phyloP scores from a whole-genome alignment of 2,797 vertebrate genomes.

The Gallinago stenura region DNA sequence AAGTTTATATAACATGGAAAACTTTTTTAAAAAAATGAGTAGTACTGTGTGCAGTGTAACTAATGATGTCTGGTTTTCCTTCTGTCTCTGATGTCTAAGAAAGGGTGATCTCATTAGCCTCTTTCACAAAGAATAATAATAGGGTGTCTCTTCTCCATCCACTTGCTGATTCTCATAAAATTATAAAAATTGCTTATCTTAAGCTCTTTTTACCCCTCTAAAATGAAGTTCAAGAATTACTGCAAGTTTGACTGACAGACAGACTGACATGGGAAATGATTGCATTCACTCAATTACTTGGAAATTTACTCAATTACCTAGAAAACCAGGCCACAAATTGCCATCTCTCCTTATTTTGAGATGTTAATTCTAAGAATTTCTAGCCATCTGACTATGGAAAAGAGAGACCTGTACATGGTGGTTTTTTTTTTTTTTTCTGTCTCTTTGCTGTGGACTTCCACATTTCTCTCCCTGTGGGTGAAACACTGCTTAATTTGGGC shows the following conservation, averaged over 20 bases:
- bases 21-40: background rate
- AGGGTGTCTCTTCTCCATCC: background rate
- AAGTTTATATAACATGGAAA: background rate
- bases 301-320: background rate
- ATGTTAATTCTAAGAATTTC: background rate
- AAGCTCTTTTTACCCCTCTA: background rate
- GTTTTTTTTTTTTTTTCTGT: background rate
- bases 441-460: background rate
- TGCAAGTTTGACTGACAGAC: conserved; percentile 9
- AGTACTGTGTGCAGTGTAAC: background rate
- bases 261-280: background rate
- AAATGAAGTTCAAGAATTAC: background rate
- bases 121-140: background rate
- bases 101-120: conserved; percentile 13
- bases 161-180: background rate
- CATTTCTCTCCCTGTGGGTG: background rate
- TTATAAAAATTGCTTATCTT: background rate
- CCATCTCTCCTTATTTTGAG: background rate
- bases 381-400: background rate
- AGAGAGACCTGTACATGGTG: background rate
- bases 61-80: background rate
- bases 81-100: background rate
- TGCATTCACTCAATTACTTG: background rate
- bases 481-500: background rate
- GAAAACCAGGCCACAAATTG: background rate